Evolutionary conservation across 2,113 vertebrate species (phyloP), one percentile per base, ranked within the genome.

Genomic region (Alectura lathami): DNA sequence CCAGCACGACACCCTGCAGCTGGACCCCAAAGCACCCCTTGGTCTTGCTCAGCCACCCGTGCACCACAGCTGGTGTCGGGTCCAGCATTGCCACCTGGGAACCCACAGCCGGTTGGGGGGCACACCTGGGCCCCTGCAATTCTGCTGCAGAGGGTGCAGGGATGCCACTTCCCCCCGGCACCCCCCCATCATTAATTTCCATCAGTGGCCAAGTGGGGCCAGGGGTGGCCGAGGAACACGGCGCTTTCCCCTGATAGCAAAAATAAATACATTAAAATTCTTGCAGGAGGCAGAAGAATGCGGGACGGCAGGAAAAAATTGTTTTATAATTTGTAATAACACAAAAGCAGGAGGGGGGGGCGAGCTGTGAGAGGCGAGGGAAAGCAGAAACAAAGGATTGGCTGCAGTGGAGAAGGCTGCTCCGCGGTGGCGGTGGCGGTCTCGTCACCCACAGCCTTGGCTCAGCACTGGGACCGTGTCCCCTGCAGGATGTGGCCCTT

Each of bases 181-280:
- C 45, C 67, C 56, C 56, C 63, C 40, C 54, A 2, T 84, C 78
- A 95, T 91, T 89, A 91, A 94, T 96, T 94, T 95, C 76, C 69
- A 70, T 88, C 84, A 90, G 85, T 91, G 85, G 87, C 74, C 88
- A 53, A 88, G 88, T 0, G 0, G 53, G 78, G 84, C 85, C 0
- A 0, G 94, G 96, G 97, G 96, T 96, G 91, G 97, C 97, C 23
- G 93, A 96, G 96, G 96, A 97, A 95, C 96, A 95, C 83, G 51
- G 97, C 94, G 59, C 92, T 93, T 92, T 98, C 97, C 97, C 97
- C 96, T 97, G 97, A 98, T 97, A 97, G 97, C 97, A 98, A 98
- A 98, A 98, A 98, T 98, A 98, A 98, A 98, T 98, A 98, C 98
- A 98, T 98, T 98, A 98, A 98, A 98, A 98, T 98, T 98, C 98